phyloP scores from a whole-genome alignment of 2,113 vertebrate genomes.

The Elgaria multicarinata region DNA sequence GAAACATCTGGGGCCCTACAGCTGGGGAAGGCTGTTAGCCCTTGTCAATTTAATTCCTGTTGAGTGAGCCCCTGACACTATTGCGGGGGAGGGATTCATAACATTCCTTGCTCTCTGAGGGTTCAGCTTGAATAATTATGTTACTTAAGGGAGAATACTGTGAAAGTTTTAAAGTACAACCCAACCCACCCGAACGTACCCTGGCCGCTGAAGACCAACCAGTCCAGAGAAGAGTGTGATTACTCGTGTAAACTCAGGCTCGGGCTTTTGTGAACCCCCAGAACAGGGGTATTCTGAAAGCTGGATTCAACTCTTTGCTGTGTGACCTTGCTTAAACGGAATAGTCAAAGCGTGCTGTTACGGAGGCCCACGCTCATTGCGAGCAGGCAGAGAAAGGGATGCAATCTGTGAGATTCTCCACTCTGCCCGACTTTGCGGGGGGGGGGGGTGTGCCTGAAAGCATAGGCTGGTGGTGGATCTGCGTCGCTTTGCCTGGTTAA shows the following conservation, averaged over 20 bases:
- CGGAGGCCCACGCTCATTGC: neutral
- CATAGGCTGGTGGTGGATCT: neutral
- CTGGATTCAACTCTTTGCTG: no score
- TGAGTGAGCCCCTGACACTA: neutral
- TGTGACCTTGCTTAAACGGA: no score
- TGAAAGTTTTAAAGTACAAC: neutral
- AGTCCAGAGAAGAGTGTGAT: neutral
- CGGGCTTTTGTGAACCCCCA: neutral
- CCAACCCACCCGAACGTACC: no score
- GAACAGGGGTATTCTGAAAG: no score
- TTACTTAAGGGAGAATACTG: neutral
- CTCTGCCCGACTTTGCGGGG: neutral
- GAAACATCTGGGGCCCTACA: no score
- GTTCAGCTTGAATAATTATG: neutral
- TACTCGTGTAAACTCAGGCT: neutral
- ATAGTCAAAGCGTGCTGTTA: no score
- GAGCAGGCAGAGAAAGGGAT: neutral
- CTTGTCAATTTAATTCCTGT: neutral
- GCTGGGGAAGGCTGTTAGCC: no score
- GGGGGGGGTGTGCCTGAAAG: neutral
- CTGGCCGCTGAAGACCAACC: neutral
- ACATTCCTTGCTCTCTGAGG: neutral
- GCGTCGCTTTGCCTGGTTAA: rapidly evolving
- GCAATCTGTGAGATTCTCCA: neutral
- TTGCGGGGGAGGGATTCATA: neutral